Evolutionary conservation across 2,888 invertebrate genomes (phyloP), one percentile per base, ranked within the genome.

Genomic region (Drosophila paucipuncta): DNA sequence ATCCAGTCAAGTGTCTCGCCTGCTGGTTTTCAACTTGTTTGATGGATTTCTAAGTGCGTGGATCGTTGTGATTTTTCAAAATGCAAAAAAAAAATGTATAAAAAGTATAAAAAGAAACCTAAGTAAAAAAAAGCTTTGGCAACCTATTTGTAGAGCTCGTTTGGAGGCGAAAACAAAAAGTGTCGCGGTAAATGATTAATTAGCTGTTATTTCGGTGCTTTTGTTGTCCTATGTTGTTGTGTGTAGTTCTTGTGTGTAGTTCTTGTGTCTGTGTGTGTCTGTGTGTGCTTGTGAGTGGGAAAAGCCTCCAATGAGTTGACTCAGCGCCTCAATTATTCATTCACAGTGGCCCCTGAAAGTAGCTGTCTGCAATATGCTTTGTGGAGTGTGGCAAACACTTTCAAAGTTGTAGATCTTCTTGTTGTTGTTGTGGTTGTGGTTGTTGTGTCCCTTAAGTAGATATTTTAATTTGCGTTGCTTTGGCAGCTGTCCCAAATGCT

Each of bases 1-100:
- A 47, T 61, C 58, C 25, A 77, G 81, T 68, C 73, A 65, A 76
- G 77, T 80, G 77, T 37, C 52, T 68, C 55, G 80, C 47, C 65
- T 58, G 63, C 41, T 73, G n/a, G 57, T 64, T 65, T 49, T 58
- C 68, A 65, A 70, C 41, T 78, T 90, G 89, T 90, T 85, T 85
- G 90, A 85, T 85, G 89, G 90, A 80, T 90, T 88, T 88, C 89
- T 85, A 88, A 85, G 90, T 89, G 85, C 88, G 90, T 76, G 73
- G 76, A 85, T 76, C 73, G 76, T 18, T 65, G 79, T 76, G 85
- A 89, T 86, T 81, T 82, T 80, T 65, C 55, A 77, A 58, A 39
- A 25, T n/a, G 13, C 2, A 5, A 41, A 71, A 60, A 41, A 39
- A 55, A 53, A 16, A 22, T 43, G 11, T 61, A 28, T 2, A 53